These are phyloP conservation scores for Geococcyx californianus DNA, from an alignment of 2,113 vertebrate genomes.

Conservation along the genomic window DNA sequence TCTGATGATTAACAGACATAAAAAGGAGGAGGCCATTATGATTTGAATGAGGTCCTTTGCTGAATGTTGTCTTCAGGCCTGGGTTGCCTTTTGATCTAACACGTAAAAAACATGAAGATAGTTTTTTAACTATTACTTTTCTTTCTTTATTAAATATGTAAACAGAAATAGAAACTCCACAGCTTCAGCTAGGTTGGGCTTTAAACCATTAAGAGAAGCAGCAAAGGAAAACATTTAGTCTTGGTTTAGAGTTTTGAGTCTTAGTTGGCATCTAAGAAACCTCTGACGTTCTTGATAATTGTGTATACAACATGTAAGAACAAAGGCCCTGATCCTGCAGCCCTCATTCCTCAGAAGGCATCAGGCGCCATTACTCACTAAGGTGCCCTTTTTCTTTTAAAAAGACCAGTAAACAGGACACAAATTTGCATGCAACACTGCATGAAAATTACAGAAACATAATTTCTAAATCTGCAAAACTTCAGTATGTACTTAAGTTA, in stretches of 20 bases:
- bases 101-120: background rate
- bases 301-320: background rate
- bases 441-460: background rate
- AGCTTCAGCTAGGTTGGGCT: background rate
- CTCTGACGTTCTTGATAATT: background rate
- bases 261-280: background rate
- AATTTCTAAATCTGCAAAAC: background rate
- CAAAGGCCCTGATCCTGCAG: background rate
- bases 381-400: background rate
- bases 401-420: background rate
- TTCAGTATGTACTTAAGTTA: background rate
- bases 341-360: background rate
- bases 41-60: background rate
- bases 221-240: background rate
- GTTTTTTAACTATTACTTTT: background rate
- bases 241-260: background rate
- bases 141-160: background rate
- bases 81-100: background rate
- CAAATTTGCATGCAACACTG: background rate
- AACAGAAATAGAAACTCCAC: background rate
- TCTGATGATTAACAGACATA: background rate
- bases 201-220: background rate
- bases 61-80: background rate
- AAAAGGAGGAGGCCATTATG: background rate
- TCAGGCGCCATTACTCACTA: background rate